Evolutionary conservation across 2,888 invertebrate genomes (phyloP).

Genomic region (Sesamia inferens): DNA sequence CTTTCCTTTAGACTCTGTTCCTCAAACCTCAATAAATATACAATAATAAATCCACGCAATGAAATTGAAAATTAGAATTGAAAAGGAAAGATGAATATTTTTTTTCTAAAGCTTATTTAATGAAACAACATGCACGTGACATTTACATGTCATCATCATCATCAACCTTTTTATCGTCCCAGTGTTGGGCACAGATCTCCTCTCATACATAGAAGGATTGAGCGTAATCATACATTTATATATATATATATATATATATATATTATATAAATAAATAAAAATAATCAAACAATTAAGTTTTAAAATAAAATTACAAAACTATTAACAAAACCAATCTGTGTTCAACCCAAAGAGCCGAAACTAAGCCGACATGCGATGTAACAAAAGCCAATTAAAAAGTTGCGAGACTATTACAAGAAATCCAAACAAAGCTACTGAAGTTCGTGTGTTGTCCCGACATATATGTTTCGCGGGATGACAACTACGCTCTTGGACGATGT

Average conservation of each 20-base stretch:
- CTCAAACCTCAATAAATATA: not conserved
- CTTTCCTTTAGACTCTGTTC: not conserved
- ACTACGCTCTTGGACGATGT: conserved; percentile 50
- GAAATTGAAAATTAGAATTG: not conserved
- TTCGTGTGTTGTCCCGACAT: conserved; percentile 66
- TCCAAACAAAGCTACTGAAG: conserved; percentile 59
- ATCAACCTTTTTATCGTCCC: too few species aligned
- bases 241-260: too few species aligned
- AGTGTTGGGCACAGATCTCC: too few species aligned
- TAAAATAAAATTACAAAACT: conserved; percentile 1
- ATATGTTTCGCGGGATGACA: conserved; percentile 64
- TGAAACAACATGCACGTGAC: not conserved
- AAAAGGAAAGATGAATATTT: not conserved
- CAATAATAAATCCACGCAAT: not conserved
- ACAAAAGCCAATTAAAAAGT: conserved; percentile 64
- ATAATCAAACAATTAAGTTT: not conserved
- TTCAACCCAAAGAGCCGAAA: conserved; percentile 29
- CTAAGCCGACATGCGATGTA: conserved; percentile 43
- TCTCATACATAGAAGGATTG: too few species aligned
- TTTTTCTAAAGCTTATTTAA: not conserved
- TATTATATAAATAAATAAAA: not conserved
- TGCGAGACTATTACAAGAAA: conserved; percentile 54
- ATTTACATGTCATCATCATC: too few species aligned
- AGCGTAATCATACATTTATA: too few species aligned
- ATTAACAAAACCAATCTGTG: conserved; percentile 30